A percentile compares a stretch with the other conserved stretches of the same genome.
Conservation (phyloP, 1,140 invertebrate genomes). For the Polyergus mexicanus region DNA sequence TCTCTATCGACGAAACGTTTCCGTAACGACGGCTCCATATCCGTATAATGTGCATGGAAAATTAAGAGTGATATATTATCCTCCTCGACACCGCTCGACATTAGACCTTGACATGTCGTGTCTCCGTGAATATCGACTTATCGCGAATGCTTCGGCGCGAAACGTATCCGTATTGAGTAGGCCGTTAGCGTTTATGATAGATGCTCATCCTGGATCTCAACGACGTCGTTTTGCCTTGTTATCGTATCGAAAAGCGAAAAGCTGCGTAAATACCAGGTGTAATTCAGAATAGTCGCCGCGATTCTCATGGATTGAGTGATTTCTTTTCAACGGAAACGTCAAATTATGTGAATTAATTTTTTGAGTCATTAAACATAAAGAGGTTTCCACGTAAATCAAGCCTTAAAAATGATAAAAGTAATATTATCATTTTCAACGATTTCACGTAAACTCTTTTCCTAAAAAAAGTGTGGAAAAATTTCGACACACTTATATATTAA, state of each 20-base stretch:
- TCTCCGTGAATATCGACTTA: conserved; percentile 40
- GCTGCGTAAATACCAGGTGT: no score
- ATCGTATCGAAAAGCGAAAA: no score
- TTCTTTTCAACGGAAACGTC: not conserved
- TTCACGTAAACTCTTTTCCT: no score
- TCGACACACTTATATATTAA: no score
- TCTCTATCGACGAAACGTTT: not conserved
- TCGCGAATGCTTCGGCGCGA: conserved; percentile 42
- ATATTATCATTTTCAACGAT: no score
- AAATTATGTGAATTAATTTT: not conserved
- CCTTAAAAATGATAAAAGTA: not conserved
- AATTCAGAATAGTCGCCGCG: not conserved
- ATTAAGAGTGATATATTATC: not conserved
- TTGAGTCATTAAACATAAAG: not conserved
- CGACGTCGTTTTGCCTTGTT: not conserved
- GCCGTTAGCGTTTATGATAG: not conserved
- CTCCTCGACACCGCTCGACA: not conserved
- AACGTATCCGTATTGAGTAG: conserved; percentile 19
- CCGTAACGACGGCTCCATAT: conserved; percentile 19
- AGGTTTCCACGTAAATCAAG: not conserved
- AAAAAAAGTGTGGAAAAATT: no score
- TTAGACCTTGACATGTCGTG: conserved; percentile 26
- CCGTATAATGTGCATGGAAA: not conserved
- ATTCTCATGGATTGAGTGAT: not conserved
- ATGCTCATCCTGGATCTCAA: not conserved